Evolutionary conservation across 2,113 vertebrate species (phyloP).

Genomic region (Paratilapia polleni): DNA sequence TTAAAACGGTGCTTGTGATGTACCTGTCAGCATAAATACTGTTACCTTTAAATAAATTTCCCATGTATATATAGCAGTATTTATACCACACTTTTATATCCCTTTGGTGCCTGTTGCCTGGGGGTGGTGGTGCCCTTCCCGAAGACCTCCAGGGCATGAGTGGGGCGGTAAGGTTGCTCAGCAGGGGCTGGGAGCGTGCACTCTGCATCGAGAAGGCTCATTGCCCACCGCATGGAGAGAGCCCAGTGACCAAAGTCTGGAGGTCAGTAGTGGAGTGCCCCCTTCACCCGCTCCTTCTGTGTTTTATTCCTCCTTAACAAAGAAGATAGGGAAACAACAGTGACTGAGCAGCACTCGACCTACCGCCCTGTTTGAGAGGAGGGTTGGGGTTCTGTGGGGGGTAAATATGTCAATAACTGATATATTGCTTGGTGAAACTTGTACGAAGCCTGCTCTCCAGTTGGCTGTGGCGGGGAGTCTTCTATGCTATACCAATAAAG

Average conservation of each 20-base stretch:
- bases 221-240: slow-evolving; percentile 38
- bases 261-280: slow-evolving; percentile 71
- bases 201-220: slow-evolving; percentile 42
- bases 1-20: not conserved
- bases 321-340: slow-evolving; percentile 65
- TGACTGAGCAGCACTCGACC: slow-evolving; percentile 68
- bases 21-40: not conserved
- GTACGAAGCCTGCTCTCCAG: slow-evolving; percentile 33
- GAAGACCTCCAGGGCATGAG: slow-evolving; percentile 34
- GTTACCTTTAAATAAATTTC: not conserved
- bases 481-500: slow-evolving; percentile 39
- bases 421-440: slow-evolving; percentile 47
- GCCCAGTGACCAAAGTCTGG: slow-evolving; percentile 64
- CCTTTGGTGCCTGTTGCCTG: not conserved
- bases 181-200: slow-evolving; percentile 67
- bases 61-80: not conserved
- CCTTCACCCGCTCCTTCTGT: slow-evolving; percentile 46
- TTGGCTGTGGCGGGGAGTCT: slow-evolving; percentile 46
- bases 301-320: slow-evolving; percentile 71
- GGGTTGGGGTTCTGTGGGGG: slow-evolving; percentile 6
- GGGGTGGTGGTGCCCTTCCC: slow-evolving; percentile 3
- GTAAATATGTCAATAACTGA: slow-evolving; percentile 70
- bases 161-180: slow-evolving; percentile 61
- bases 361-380: slow-evolving; percentile 51
- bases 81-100: not conserved